These are phyloP conservation scores for Scomber colias DNA, from an alignment of 2,113 vertebrate species.

Conservation along the genomic window DNA sequence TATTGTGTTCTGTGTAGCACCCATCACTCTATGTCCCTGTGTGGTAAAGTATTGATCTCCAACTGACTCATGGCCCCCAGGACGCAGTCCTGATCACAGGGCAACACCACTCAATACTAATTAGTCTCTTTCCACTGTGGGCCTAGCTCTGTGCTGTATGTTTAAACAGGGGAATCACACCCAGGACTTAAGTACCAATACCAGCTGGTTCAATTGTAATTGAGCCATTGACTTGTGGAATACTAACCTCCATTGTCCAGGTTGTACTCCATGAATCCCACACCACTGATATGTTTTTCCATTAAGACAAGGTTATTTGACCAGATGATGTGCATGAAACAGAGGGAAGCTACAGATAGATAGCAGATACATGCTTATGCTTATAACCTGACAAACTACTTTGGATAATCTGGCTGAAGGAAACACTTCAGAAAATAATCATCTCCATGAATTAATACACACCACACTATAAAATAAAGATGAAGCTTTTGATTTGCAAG, in stretches of 20 bases:
- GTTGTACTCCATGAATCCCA: slow-evolving; percentile 14
- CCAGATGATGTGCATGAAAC: slow-evolving; percentile 1
- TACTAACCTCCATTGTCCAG: slow-evolving; percentile 21
- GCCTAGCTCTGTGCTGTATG: slow-evolving; percentile 23
- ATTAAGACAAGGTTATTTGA: slow-evolving; percentile 56
- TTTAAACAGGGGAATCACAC: slow-evolving; percentile 24
- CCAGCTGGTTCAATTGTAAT: slow-evolving; percentile 54
- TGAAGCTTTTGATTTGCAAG: not conserved
- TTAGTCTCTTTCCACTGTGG: slow-evolving; percentile 64
- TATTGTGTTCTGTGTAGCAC: not conserved
- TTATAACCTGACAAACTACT: too few species aligned
- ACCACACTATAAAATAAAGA: too few species aligned
- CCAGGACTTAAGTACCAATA: slow-evolving; percentile 31
- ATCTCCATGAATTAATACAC: not conserved
- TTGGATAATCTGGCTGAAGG: too few species aligned
- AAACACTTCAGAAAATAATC: not conserved
- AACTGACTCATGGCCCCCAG: slow-evolving; percentile 27
- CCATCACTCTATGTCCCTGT: not conserved
- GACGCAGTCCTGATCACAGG: slow-evolving; percentile 25
- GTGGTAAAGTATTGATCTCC: slow-evolving; percentile 50
- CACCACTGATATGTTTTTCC: slow-evolving; percentile 50
- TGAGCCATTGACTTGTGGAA: slow-evolving; percentile 57
- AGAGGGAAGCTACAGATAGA: not conserved
- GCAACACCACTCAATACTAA: slow-evolving; percentile 66
- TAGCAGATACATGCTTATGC: not conserved